Conservation (phyloP, 92 coral and sea anemone species). For the Blastomussa wellsi region DNA sequence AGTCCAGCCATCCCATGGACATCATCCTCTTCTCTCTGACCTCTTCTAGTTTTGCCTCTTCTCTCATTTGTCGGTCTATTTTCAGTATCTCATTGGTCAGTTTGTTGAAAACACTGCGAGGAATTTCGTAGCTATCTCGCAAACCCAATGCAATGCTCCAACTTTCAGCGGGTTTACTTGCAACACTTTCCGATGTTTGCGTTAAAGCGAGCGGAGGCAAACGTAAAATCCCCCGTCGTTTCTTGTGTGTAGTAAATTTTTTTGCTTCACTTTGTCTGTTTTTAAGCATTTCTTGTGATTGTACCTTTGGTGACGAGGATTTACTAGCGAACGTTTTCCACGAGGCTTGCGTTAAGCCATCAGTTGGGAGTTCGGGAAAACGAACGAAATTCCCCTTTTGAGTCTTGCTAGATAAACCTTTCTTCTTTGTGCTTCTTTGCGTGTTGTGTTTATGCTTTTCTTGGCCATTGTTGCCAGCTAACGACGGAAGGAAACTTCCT, state of each 20-base stretch:
- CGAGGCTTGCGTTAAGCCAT: neutral
- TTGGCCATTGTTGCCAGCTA: neutral
- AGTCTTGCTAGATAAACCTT: neutral
- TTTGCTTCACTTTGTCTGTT: neutral
- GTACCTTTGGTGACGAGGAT: neutral
- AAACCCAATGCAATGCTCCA: slow-evolving; percentile 36
- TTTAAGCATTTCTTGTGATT: slow-evolving; percentile 5
- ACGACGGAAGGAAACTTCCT: slow-evolving; percentile 27
- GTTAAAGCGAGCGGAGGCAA: slow-evolving; percentile 20
- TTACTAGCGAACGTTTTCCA: slow-evolving; percentile 2
- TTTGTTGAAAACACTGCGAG: slow-evolving; percentile 32
- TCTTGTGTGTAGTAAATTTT: neutral
- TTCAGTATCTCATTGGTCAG: slow-evolving; percentile 39
- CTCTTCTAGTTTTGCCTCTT: slow-evolving; percentile 37
- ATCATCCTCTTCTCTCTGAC: slow-evolving; percentile 22
- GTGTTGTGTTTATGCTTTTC: neutral
- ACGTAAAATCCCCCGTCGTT: neutral
- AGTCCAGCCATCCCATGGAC: neutral
- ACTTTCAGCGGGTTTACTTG: neutral
- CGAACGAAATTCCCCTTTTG: neutral
- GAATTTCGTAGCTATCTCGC: slow-evolving; percentile 36
- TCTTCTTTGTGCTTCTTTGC: neutral
- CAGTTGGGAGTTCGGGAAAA: slow-evolving; percentile 20
- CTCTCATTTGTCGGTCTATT: slow-evolving; percentile 46
- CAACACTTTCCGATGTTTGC: neutral